Conservation (phyloP, 1,140 invertebrate species). For the Maconellicoccus hirsutus region DNA sequence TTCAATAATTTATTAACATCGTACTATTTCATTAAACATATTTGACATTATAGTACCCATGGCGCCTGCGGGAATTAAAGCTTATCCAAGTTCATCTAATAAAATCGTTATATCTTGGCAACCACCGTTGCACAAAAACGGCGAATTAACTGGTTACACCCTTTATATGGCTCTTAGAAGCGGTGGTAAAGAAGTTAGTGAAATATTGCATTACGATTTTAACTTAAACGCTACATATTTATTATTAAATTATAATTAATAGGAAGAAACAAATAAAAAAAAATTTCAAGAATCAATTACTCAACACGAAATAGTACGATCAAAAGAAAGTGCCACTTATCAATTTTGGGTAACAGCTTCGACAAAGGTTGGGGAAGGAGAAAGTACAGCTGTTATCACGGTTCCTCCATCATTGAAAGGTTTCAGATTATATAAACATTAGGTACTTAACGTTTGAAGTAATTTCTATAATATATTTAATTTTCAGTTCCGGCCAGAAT, state of each 20-base stretch:
- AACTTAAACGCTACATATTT: background rate
- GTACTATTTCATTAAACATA: background rate
- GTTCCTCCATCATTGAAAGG: conserved; percentile 64
- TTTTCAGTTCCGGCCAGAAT: conserved; percentile 60
- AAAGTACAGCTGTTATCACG: conserved; percentile 59
- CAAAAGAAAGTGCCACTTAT: conserved; percentile 57
- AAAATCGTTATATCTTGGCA: conserved; percentile 82
- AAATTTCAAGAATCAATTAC: conserved; percentile 49
- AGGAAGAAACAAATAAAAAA: conserved; percentile 55
- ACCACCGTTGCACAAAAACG: conserved; percentile 59
- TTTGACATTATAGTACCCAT: conserved; percentile 54
- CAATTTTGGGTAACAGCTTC: conserved; percentile 73
- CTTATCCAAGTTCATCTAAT: conserved; percentile 64
- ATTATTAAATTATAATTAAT: background rate
- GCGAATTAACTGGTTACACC: conserved; percentile 62
- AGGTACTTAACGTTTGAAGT: no score
- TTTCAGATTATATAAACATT: no score
- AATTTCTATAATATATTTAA: background rate
- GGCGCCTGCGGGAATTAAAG: conserved; percentile 75
- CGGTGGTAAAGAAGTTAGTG: conserved; percentile 50
- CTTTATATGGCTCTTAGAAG: conserved; percentile 68
- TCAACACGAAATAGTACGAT: conserved; percentile 56
- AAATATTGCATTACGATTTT: background rate
- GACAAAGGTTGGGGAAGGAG: conserved; percentile 67
- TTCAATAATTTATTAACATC: background rate